Percentiles rank a stretch among this genome's conserved stretches.
Conservation (phyloP, 2,888 invertebrate species). For the Spisula solida region DNA sequence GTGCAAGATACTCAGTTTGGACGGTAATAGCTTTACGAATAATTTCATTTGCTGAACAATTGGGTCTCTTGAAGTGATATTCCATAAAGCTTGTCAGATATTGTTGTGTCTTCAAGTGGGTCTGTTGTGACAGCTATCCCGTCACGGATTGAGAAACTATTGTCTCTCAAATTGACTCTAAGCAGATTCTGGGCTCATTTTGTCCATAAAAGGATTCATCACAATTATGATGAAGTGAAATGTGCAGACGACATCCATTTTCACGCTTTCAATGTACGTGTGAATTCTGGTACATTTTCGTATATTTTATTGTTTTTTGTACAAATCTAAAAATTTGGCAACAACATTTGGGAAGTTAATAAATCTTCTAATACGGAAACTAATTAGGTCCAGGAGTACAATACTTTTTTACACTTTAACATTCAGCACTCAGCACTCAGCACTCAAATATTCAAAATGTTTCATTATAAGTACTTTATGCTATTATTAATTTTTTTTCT, state of each 20-base stretch:
- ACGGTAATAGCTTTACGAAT: conserved; percentile 61
- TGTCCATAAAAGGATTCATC: conserved; percentile 55
- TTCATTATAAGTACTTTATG: too few species aligned
- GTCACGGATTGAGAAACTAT: conserved; percentile 40
- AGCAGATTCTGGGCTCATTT: conserved; percentile 33
- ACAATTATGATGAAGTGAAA: conserved; percentile 12
- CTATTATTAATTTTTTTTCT: too few species aligned
- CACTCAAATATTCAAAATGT: too few species aligned
- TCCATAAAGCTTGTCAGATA: conserved; percentile 53
- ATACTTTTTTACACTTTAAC: too few species aligned
- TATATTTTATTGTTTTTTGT: background rate
- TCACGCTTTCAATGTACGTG: background rate
- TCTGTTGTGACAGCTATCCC: conserved; percentile 52
- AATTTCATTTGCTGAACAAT: conserved; percentile 67
- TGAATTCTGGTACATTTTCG: background rate
- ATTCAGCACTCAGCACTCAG: too few species aligned
- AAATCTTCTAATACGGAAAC: background rate
- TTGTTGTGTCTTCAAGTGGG: conserved; percentile 40
- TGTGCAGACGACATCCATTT: conserved; percentile 21
- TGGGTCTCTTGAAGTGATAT: conserved; percentile 44
- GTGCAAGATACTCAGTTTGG: conserved; percentile 40
- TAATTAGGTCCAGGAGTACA: background rate
- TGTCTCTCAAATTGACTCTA: conserved; percentile 42
- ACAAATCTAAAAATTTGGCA: background rate
- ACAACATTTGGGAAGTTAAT: background rate